phyloP scores from a whole-genome alignment of 2,113 vertebrate genomes.

The Daubentonia madagascariensis region DNA sequence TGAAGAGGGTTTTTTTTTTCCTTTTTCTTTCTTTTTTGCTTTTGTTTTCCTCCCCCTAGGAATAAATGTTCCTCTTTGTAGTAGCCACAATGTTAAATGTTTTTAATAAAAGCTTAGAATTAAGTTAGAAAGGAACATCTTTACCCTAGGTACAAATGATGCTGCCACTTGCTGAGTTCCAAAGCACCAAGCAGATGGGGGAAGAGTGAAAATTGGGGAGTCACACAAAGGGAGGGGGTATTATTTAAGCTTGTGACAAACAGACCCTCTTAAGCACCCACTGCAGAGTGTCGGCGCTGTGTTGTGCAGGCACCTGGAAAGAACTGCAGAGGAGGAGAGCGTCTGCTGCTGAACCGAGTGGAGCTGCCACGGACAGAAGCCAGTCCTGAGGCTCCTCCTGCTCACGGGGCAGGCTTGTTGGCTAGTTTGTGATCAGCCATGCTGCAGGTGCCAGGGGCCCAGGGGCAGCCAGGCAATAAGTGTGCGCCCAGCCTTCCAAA shows the following conservation, averaged over 20 bases:
- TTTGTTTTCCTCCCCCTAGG: not conserved
- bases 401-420: not conserved
- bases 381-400: not conserved
- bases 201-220: not conserved
- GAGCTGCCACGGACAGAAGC: not conserved
- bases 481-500: not conserved
- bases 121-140: slow-evolving; percentile 24
- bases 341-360: accelerated
- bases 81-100: slow-evolving; percentile 64
- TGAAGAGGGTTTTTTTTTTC: not conserved
- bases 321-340: not conserved
- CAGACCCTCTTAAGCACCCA: not conserved
- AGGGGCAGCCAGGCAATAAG: not conserved
- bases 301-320: not conserved
- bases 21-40: not conserved
- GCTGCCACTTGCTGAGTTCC: not conserved
- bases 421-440: not conserved
- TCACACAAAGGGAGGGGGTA: not conserved
- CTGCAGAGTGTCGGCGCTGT: not conserved
- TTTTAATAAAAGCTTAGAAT: slow-evolving; percentile 67
- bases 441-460: not conserved
- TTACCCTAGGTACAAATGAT: slow-evolving; percentile 47
- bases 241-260: not conserved
- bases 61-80: slow-evolving; percentile 12
- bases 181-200: not conserved